phyloP scores from a whole-genome alignment of 2,113 vertebrate genomes.

The Phainopepla nitens region DNA sequence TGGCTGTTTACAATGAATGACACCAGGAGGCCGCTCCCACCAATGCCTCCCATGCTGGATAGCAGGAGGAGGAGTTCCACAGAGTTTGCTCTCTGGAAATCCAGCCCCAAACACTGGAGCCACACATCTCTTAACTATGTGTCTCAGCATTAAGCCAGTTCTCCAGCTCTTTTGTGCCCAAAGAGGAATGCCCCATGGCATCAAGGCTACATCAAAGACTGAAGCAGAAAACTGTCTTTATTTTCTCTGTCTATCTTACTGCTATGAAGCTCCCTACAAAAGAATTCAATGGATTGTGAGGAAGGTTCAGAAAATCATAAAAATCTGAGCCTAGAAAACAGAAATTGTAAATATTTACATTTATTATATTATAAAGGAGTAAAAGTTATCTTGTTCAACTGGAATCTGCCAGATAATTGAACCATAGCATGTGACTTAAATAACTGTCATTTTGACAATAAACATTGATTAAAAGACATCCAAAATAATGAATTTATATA shows the following conservation, averaged over 20 bases:
- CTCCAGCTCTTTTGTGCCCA: not conserved
- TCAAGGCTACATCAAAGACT: not conserved
- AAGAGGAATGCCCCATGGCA: not conserved
- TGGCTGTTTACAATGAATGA: accelerated
- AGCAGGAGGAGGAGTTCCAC: not conserved
- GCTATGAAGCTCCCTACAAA: not conserved
- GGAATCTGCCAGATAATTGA: not conserved
- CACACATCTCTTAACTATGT: not conserved
- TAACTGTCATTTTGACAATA: not conserved
- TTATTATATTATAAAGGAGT: not conserved
- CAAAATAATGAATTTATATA: not conserved
- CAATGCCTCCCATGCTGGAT: not conserved
- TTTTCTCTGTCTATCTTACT: not conserved
- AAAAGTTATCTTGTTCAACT: not conserved
- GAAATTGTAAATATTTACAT: not conserved
- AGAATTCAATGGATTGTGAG: not conserved
- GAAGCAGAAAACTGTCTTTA: not conserved
- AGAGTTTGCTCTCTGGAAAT: not conserved
- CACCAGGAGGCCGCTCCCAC: not conserved
- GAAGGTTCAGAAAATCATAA: not conserved
- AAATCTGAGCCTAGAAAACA: not conserved
- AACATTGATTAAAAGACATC: not conserved
- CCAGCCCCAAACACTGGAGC: not conserved
- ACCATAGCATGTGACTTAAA: not conserved
- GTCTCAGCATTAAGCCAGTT: not conserved